Evolutionary conservation across 2,888 invertebrate species (phyloP).

Genomic region (Lasioglossum pauxillum): DNA sequence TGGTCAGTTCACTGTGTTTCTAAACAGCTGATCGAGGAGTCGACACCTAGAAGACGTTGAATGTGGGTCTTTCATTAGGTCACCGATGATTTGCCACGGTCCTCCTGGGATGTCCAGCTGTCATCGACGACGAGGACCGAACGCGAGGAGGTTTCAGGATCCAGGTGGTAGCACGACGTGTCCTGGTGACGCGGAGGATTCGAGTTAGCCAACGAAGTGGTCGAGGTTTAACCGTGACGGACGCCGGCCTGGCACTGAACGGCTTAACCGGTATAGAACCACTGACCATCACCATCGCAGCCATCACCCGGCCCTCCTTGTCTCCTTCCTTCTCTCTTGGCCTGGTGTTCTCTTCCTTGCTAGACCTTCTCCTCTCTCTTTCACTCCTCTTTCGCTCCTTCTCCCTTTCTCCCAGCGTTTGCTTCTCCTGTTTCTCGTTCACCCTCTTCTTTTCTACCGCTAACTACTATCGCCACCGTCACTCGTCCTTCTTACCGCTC

Average conservation of each 20-base stretch:
- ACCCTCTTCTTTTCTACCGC: constrained; percentile 62
- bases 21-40: not conserved
- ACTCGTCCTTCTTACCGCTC: constrained; percentile 45
- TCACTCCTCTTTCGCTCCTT: constrained; percentile 36
- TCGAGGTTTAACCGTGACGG: constrained; percentile 76
- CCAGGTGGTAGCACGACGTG: constrained; percentile 29
- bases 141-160: not conserved
- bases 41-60: not conserved
- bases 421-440: constrained; percentile 29
- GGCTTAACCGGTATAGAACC: constrained; percentile 78
- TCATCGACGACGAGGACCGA: not conserved
- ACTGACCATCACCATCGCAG: constrained; percentile 76
- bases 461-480: constrained; percentile 58
- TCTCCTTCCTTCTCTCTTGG: constrained; percentile 57
- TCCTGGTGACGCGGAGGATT: constrained; percentile 43
- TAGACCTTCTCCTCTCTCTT: constrained; percentile 32
- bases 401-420: constrained; percentile 32
- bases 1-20: not conserved
- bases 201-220: constrained; percentile 59
- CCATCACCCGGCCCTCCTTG: constrained; percentile 69
- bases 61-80: not conserved
- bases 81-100: not conserved
- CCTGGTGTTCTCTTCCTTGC: constrained; percentile 38
- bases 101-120: not conserved
- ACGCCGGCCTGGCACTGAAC: constrained; percentile 78